Base-by-base conservation (phyloP, 2,888 invertebrate species). In the Zhengitettix transpicula region DNA sequence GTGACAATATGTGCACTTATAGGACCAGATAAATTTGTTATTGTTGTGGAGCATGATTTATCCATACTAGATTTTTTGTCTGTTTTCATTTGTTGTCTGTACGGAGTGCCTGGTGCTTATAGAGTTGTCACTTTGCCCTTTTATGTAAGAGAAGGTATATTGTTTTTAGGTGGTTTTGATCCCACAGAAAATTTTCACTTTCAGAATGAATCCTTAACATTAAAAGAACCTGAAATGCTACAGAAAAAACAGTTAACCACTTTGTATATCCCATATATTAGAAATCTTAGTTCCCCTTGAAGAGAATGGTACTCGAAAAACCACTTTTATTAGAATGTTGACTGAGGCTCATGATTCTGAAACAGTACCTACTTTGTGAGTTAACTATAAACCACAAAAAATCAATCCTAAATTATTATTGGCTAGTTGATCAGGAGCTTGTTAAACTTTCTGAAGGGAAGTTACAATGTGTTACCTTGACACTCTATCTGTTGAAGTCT, bases 61-160 rank as follows among this genome's bases (percentile, higher is more conserved):
- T 97, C 98, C 60, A 98, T 99, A 52, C 75, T 99, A 70, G 99
- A 99, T 76, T 99, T 99, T 73, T 78, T 99, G 60, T 98, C 98
- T 9, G 99, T 99, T 76, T 99, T 97, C 71, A 97, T 99, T 72
- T 99, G 99, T 76, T 94, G 95, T 72, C 77, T 99, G 58, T 99
- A 99, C 74, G 99, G 99, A 60, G 89, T 96, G 58, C 99, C 99
- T 63, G 97, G 97, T 68, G 97, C 95, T 67, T 99, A 99, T 73
- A 99, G 99, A 66, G 99, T 99, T 60, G 99, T 99, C 62, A 99
- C 99, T 73, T 94, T 98, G 93, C 99, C 99, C 57, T 98, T 96
- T 79, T 97, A 97, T 40, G 99, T 99, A 10, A 82, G 99, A 68
- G 99, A 99, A 90, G 99, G 97, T 81, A 99, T 99, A 99, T 73